Base-by-base conservation (phyloP, 2,797 vertebrate species). In the Halcyon badia region DNA sequence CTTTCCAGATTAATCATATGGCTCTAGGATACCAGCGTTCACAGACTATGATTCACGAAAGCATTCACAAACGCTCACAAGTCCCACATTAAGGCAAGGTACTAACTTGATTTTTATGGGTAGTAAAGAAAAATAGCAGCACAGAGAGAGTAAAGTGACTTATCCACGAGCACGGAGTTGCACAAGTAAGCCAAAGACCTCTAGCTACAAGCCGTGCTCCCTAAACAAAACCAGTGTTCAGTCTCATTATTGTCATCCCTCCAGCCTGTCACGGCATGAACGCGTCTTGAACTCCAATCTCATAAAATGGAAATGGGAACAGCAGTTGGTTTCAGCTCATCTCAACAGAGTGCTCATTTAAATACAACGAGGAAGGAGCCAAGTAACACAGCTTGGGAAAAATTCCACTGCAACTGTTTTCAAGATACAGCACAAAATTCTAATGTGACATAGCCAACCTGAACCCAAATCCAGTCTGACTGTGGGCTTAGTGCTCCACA, bases 11-110 rank as follows among this genome's bases (percentile, higher is more conserved):
- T 84, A 66, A n/a, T 92, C 75, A 60, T 44, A 64, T 0, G 3
- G 75, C 68, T 93, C 66, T 71, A 62, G 69, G 71, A 90, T 31
- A 83, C 31, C 68, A 91, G 61, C 35, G 4, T 89, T 92, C 90
- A 87, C 54, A 92, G 80, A 94, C 86, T 80, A 35, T 83, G 88
- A 94, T 88, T 95, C 94, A 96, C 11, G 7, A 79, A 92, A 84
- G 39, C n/a, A 73, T 61, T 87, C 80, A 85, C 31, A 70, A 96
- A 54, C 10, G 26, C 49, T 94, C 48, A 54, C 35, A 86, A 70
- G 61, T 41, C 87, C 54, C 85, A 93, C 51, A 12, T 17, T 20
- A 89, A 91, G 66, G 46, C 52, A 79, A 87, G 44, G 62, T 93
- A 91, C 88, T 91, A 75, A 83, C 80, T 62, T 84, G 61, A 76